Base-by-base conservation (phyloP, 64 coral and sea anemone genomes). In the Actinia tenebrosa region DNA sequence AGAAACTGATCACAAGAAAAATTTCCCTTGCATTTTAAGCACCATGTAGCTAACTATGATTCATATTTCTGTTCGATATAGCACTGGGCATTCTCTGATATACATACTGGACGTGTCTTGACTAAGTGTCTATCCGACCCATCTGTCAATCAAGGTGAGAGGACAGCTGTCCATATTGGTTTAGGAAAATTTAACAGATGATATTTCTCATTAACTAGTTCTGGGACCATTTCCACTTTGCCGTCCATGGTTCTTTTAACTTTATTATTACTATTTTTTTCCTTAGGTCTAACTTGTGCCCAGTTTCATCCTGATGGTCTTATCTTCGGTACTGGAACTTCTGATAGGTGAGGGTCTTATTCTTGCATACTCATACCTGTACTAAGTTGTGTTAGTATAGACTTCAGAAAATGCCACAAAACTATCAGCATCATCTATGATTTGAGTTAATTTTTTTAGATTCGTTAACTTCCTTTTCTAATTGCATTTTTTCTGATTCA, bases 221-320 rank as follows among this genome's bases (percentile, higher is more conserved):
- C 30, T 37, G 30, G 30, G 30, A 55, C 53, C 53, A 8, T 55
- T 11, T 8, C 11, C 53, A 55, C 6, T 55, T 55, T 58, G 56
- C 56, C 5, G 47, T 3, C 3, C 3, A 8, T 8, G 7, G 47
- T 58, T 0, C 5, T 14, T 58, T 58, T 58, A 11, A 6, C 13
- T 1, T 11, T 58, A 10, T 11, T 58, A 72, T 43, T 75, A n/a
- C 10, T 14, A 30, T 75, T 75, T 14, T 42, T 3, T 75, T 75
- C 59, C 68, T 91, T 75, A 64, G 97, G 91, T 30, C 45, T 99
- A 22, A 99, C 97, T 15, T 99, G 97, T 84, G 97, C 97, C 3
- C 97, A 95, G 81, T 99, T 99, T 87, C 97, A 99, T 91, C 97
- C 97, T 79, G 97, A 99, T 84, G 97, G 97, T 92, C 93, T 99